A percentile compares a stretch with the other conserved stretches of the same genome.
Evolutionary conservation across 2,113 vertebrate genomes (phyloP).

Genomic region (Vidua macroura): DNA sequence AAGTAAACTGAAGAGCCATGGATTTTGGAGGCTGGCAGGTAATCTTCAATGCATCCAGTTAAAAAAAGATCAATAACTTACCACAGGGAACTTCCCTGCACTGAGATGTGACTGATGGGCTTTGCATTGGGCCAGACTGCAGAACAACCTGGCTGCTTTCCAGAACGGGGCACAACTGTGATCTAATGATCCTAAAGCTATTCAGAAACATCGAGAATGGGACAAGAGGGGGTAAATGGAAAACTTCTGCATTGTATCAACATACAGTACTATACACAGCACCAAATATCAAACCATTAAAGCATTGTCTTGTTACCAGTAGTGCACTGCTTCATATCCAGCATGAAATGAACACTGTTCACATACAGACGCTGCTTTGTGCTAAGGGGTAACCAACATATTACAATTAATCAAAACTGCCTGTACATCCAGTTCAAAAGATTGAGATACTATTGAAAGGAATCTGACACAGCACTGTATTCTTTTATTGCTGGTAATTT

Average conservation of each 20-base stretch:
- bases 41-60: background rate
- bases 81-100: background rate
- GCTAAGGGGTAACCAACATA: conserved; percentile 61
- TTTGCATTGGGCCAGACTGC: background rate
- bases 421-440: conserved; percentile 48
- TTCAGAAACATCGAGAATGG: conserved; percentile 61
- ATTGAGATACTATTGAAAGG: conserved; percentile 32
- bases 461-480: background rate
- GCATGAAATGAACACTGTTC: conserved; percentile 70
- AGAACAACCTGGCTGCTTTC: background rate
- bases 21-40: background rate
- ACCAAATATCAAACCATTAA: conserved; percentile 69
- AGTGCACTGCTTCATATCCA: conserved; percentile 62
- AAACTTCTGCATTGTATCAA: conserved; percentile 47
- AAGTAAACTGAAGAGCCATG: background rate
- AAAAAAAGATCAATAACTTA: background rate
- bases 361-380: conserved; percentile 70
- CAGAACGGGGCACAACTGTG: conserved; percentile 27
- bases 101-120: background rate
- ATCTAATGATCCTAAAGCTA: conserved; percentile 64
- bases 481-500: conserved; percentile 90
- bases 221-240: background rate
- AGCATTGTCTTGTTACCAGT: conserved; percentile 62
- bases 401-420: conserved; percentile 62
- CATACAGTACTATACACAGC: conserved; percentile 75